A percentile compares a stretch with the other conserved stretches of the same genome.
Evolutionary conservation across 92 coral and sea anemone genomes (phyloP).

Genomic region (Parazoanthus darwini): DNA sequence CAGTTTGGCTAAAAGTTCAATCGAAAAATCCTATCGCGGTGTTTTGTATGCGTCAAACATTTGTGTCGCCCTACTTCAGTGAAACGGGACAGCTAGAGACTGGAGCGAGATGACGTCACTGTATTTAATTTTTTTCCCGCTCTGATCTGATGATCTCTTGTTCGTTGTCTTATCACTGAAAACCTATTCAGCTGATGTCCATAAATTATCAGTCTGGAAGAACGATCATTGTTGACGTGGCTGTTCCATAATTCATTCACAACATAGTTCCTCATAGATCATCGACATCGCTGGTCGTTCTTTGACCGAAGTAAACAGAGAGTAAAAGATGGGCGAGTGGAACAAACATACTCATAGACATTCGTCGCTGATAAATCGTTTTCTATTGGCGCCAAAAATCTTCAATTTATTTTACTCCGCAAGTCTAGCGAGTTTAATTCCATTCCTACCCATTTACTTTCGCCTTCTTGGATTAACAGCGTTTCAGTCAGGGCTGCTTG

Average conservation of each 20-base stretch:
- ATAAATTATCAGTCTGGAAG: conserved; percentile 12
- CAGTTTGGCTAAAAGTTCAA: too few species aligned
- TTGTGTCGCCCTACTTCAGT: too few species aligned
- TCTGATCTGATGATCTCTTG: not conserved
- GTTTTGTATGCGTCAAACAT: too few species aligned
- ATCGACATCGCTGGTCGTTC: not conserved
- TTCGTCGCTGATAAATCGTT: conserved; percentile 66
- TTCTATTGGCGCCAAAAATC: conserved; percentile 76
- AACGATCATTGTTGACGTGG: conserved; percentile 38
- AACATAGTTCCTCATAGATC: not conserved
- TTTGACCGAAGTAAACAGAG: not conserved
- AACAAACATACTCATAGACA: not conserved
- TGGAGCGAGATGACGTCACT: conserved; percentile 25
- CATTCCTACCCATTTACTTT: conserved; percentile 94
- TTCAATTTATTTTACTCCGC: conserved; percentile 77
- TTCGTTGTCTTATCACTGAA: not conserved
- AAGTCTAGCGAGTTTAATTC: conserved; percentile 70
- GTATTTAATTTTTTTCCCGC: conserved; percentile 32
- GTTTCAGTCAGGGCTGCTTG: conserved; percentile 84
- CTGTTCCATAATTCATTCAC: conserved; percentile 28
- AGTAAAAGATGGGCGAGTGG: conserved; percentile 20
- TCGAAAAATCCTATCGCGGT: too few species aligned
- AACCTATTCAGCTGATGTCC: conserved; percentile 30
- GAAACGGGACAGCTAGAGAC: too few species aligned
- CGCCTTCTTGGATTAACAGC: conserved; percentile 94